Evolutionary conservation across 2,797 vertebrate genomes (phyloP).

Genomic region (Sebastes vulpes): DNA sequence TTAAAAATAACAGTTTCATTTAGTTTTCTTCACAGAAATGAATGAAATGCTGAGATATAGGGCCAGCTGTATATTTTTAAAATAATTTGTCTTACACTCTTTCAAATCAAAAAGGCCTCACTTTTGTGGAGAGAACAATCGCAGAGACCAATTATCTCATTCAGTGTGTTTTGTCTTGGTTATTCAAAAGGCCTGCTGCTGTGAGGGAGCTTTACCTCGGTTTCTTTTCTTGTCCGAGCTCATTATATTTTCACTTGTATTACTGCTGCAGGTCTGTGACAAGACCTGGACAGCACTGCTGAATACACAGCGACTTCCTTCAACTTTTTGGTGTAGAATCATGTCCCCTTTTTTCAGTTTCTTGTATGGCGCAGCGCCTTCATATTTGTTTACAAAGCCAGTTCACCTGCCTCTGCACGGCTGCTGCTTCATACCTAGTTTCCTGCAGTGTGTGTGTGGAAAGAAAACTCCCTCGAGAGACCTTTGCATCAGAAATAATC

Average conservation of each 20-base stretch:
- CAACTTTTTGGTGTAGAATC: not conserved
- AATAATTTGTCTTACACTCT: too few species aligned
- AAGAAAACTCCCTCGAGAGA: not conserved
- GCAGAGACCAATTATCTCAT: not conserved
- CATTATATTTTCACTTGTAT: constrained; percentile 30
- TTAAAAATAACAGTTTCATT: too few species aligned
- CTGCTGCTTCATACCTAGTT: not conserved
- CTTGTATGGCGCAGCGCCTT: not conserved
- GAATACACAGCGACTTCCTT: not conserved
- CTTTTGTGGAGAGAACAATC: not conserved
- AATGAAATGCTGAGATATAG: too few species aligned
- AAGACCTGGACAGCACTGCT: not conserved
- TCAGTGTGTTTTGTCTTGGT: not conserved
- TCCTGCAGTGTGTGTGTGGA: not conserved
- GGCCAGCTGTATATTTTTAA: too few species aligned
- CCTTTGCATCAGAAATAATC: not conserved
- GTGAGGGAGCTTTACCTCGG: not conserved
- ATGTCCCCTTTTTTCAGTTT: not conserved
- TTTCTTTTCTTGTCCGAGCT: not conserved
- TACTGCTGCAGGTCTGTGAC: constrained; percentile 14
- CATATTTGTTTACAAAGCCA: not conserved
- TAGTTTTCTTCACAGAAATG: too few species aligned
- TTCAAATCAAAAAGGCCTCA: too few species aligned
- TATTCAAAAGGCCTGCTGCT: not conserved
- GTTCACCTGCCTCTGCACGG: not conserved